Conservation (phyloP, 35 echinoderm and acorn worm species). For the Apostichopus japonicus region DNA sequence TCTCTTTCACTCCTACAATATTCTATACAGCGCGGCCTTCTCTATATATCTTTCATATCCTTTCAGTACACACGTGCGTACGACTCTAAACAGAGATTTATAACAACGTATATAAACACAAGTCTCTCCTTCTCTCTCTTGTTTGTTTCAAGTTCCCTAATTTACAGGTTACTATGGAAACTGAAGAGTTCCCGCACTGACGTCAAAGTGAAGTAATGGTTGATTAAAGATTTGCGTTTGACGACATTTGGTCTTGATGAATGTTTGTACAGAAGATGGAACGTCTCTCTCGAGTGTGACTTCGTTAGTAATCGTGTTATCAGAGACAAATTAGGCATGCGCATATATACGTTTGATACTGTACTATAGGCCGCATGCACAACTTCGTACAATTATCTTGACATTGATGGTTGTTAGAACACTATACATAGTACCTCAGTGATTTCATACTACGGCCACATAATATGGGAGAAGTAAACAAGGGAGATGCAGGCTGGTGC, state of each 20-base stretch:
- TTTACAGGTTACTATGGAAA: conserved; percentile 27
- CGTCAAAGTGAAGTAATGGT: neutral
- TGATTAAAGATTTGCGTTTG: neutral
- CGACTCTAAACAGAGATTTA: neutral
- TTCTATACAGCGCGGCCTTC: neutral
- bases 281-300: too few relatives aligned
- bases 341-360: too few relatives aligned
- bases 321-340: too few relatives aligned
- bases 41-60: neutral
- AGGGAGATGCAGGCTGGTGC: too few relatives aligned
- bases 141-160: neutral
- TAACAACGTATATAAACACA: neutral
- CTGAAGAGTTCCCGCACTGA: neutral
- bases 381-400: too few relatives aligned
- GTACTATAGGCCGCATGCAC: too few relatives aligned
- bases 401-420: too few relatives aligned
- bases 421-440: too few relatives aligned
- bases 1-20: neutral
- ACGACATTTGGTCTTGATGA: neutral
- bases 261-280: neutral
- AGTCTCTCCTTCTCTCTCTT: neutral
- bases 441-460: too few relatives aligned
- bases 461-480: too few relatives aligned
- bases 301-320: too few relatives aligned
- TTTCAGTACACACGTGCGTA: neutral